Percentiles rank a stretch among this genome's conserved stretches.
Evolutionary conservation across 64 coral and sea anemone genomes (phyloP).

Genomic region (Stichodactyla helianthus): DNA sequence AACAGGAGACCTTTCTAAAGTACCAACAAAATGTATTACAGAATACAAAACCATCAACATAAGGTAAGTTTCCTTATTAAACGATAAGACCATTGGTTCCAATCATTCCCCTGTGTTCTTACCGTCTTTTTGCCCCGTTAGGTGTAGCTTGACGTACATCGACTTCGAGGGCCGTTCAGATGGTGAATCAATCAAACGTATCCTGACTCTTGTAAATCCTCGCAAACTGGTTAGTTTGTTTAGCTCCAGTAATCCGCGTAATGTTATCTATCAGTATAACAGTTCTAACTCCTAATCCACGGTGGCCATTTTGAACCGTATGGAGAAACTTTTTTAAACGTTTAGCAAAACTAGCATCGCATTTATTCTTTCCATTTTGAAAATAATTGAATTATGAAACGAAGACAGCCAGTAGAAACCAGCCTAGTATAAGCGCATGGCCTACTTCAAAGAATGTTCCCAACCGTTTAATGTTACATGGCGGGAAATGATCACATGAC

Average conservation of each 20-base stretch:
- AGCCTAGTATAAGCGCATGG: too few relatives aligned
- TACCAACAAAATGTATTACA: constrained; percentile 87
- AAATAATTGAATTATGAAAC: too few relatives aligned
- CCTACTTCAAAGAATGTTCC: too few relatives aligned
- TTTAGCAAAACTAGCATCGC: too few relatives aligned
- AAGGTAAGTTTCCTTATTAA: constrained; percentile 29
- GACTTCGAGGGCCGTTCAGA: constrained; percentile 97
- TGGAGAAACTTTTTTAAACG: too few relatives aligned
- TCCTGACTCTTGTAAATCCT: constrained; percentile 93
- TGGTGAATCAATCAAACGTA: constrained; percentile 96
- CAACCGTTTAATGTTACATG: too few relatives aligned
- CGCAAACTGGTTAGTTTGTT: constrained; percentile 79
- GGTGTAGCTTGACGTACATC: constrained; percentile 83
- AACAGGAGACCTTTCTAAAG: constrained; percentile 71
- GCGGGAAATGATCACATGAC: not conserved
- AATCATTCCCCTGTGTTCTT: not conserved
- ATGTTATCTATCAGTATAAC: not conserved
- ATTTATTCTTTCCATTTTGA: too few relatives aligned
- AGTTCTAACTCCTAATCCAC: not conserved
- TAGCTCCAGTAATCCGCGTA: not conserved
- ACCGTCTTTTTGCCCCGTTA: constrained; percentile 18
- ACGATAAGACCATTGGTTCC: too few relatives aligned
- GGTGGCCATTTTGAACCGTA: not conserved
- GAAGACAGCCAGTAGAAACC: too few relatives aligned
- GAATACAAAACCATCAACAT: constrained; percentile 73